Evolutionary conservation across 2,888 invertebrate species (phyloP).

Genomic region (Philereme transversata): DNA sequence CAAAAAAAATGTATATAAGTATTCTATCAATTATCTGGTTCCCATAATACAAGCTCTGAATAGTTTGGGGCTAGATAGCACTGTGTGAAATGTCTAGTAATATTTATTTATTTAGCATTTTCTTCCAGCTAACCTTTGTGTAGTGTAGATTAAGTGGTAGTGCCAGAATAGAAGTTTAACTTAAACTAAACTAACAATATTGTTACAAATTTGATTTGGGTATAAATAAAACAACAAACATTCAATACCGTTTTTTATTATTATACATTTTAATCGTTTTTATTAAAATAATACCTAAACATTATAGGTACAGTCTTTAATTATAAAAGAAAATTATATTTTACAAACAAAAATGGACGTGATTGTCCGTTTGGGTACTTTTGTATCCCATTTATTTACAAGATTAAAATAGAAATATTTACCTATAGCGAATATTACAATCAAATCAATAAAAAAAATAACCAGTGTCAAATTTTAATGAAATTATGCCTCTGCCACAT

Average conservation of each 20-base stretch:
- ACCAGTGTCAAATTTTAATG: not conserved
- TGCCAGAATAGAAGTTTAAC: no score
- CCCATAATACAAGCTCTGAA: no score
- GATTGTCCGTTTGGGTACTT: conserved; percentile 32
- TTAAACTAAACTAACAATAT: no score
- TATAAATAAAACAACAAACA: conserved; percentile 61
- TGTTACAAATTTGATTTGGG: not conserved
- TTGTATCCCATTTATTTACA: conserved; percentile 38
- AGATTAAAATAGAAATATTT: conserved; percentile 12
- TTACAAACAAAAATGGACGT: conserved; percentile 41
- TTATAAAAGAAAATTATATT: conserved; percentile 67
- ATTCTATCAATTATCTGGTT: no score
- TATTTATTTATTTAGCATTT: no score
- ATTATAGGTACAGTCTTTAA: conserved; percentile 80
- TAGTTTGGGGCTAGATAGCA: no score
- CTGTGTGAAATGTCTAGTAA: no score
- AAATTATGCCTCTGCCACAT: conserved; percentile 2
- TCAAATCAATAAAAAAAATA: no score
- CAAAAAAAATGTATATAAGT: no score
- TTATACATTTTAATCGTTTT: conserved; percentile 79
- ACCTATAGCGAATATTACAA: conserved; percentile 39
- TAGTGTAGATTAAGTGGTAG: no score
- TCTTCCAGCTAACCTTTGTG: no score
- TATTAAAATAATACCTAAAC: conserved; percentile 67
- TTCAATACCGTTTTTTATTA: conserved; percentile 74